These are phyloP conservation scores for Delia radicum DNA, from an alignment of 1,140 invertebrate species.

Conservation along the genomic window DNA sequence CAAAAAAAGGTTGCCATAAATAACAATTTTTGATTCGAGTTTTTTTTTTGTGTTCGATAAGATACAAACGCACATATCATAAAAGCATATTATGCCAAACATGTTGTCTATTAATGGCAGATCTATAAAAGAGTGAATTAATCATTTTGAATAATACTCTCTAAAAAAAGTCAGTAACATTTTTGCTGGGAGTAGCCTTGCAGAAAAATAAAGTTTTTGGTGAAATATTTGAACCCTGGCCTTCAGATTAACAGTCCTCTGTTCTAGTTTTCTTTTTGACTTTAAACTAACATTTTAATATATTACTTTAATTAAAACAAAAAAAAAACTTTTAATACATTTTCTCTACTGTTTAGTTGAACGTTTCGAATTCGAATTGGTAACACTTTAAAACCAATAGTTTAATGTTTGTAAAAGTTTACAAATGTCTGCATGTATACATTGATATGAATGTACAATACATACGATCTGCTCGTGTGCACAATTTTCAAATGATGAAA, in stretches of 20 bases:
- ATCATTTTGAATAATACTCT: too few relatives aligned
- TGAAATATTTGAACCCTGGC: too few relatives aligned
- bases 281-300: neutral
- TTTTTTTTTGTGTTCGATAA: neutral
- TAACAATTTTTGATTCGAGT: neutral
- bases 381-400: neutral
- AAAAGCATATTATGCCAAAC: neutral
- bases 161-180: too few relatives aligned
- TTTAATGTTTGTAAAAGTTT: neutral
- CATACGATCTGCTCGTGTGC: neutral
- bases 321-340: too few relatives aligned
- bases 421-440: too few relatives aligned
- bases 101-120: neutral
- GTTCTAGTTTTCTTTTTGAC: too few relatives aligned
- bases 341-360: neutral
- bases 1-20: neutral
- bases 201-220: too few relatives aligned
- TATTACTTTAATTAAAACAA: too few relatives aligned
- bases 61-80: neutral
- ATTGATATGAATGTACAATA: too few relatives aligned
- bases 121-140: neutral
- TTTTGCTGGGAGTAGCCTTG: too few relatives aligned
- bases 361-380: neutral
- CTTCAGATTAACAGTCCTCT: too few relatives aligned
- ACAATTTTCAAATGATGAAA: neutral